These are phyloP conservation scores for Pemphigus obesinymphae DNA, from an alignment of 1,140 invertebrate genomes.

Conservation along the genomic window DNA sequence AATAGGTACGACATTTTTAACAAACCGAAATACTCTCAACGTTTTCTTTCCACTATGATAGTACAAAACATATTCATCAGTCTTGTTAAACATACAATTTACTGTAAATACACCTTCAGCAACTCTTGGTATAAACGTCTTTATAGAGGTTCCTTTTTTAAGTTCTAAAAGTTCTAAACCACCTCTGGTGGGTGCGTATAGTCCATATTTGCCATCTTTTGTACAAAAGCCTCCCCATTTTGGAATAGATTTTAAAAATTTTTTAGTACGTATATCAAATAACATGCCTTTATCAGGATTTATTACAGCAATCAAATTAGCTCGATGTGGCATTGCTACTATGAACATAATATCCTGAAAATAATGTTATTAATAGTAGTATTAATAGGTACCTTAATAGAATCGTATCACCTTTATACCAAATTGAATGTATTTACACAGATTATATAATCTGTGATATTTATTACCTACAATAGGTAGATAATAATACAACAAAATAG, in stretches of 20 bases:
- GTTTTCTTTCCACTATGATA: constrained; percentile 93
- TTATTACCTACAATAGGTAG: too few species aligned
- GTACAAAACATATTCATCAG: constrained; percentile 92
- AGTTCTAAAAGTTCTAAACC: constrained; percentile 86
- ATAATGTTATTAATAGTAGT: neutral
- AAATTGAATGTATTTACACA: too few species aligned
- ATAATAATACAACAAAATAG: too few species aligned
- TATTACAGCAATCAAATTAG: constrained; percentile 78
- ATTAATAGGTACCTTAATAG: too few species aligned
- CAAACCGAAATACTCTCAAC: constrained; percentile 78
- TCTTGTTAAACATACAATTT: constrained; percentile 88
- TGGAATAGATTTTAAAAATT: constrained; percentile 67
- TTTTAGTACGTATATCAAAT: constrained; percentile 75
- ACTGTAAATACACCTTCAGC: constrained; percentile 96
- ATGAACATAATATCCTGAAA: constrained; percentile 62
- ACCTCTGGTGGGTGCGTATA: constrained; percentile 85
- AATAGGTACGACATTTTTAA: neutral
- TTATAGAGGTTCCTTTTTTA: constrained; percentile 73
- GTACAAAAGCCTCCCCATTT: constrained; percentile 81
- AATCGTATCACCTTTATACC: too few species aligned
- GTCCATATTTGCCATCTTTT: constrained; percentile 80
- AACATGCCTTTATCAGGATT: constrained; percentile 86
- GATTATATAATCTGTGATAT: too few species aligned
- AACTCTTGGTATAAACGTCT: constrained; percentile 83
- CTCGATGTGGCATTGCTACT: constrained; percentile 74